Conservation (phyloP, 2,888 invertebrate genomes). For the Thymelicus acteon region DNA sequence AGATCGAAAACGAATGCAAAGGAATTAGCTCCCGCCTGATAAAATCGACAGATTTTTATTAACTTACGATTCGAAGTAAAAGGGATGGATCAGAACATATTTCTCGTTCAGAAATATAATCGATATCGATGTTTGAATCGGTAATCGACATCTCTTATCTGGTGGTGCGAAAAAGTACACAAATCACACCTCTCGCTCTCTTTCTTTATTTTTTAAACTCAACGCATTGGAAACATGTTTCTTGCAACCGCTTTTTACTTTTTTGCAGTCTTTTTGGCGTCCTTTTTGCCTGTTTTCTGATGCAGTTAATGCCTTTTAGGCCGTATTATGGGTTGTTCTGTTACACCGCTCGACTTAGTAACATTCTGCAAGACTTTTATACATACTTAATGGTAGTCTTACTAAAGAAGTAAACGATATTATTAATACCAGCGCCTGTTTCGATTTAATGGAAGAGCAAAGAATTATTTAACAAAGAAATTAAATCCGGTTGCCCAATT, state of each 20-base stretch:
- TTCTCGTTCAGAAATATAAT: constrained; percentile 47
- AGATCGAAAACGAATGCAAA: constrained; percentile 7
- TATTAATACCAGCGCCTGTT: too few species aligned
- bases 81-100: constrained; percentile 28
- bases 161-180: constrained; percentile 75
- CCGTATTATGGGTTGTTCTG: constrained; percentile 49
- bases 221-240: constrained; percentile 66
- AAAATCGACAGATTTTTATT: constrained; percentile 22
- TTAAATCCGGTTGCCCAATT: too few species aligned
- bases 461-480: too few species aligned
- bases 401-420: too few species aligned
- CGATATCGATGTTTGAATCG: constrained; percentile 67
- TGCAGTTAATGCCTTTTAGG: constrained; percentile 64
- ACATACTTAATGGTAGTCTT: too few species aligned
- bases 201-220: constrained; percentile 55
- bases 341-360: constrained; percentile 26
- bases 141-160: constrained; percentile 70
- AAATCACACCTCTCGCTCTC: constrained; percentile 76
- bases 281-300: constrained; percentile 55
- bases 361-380: constrained; percentile 6
- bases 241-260: constrained; percentile 52
- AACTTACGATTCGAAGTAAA: constrained; percentile 22
- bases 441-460: too few species aligned
- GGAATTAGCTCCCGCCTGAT: constrained; percentile 24
- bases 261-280: constrained; percentile 53